These are phyloP conservation scores for Drosophila sechellia DNA, from an alignment of 1,140 invertebrate species.

Conservation along the genomic window DNA sequence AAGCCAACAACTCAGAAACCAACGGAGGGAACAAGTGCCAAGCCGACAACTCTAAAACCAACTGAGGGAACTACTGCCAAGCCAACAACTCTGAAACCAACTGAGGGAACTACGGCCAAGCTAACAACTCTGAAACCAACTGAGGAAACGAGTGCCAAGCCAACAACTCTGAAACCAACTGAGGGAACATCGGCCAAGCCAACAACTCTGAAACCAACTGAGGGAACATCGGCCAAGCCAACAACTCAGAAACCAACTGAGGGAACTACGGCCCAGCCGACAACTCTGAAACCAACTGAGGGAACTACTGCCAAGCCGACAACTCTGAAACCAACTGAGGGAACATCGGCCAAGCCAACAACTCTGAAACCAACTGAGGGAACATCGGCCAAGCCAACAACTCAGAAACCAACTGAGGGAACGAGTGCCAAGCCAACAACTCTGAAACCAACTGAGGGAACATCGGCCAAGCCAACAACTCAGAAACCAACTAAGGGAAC, in stretches of 20 bases:
- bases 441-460: conserved; percentile 4
- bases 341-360: neutral
- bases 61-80: neutral
- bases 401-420: neutral
- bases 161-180: neutral
- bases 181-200: neutral
- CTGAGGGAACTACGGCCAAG: neutral
- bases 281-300: neutral
- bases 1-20: conserved; percentile 5
- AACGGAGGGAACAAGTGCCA: neutral
- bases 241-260: neutral
- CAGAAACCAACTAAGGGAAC: neutral
- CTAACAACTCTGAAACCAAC: conserved; percentile 8
- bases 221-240: neutral
- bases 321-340: neutral
- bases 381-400: neutral
- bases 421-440: conserved; percentile 3
- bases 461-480: neutral
- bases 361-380: neutral
- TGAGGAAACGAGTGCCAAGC: neutral
- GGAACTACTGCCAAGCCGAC: neutral
- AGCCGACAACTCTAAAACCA: neutral
- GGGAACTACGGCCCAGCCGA: neutral
- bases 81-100: neutral
- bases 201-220: conserved; percentile 8